A percentile compares a stretch with the other conserved stretches of the same genome.
These are phyloP conservation scores for Phymastichus coffea DNA, from an alignment of 1,140 invertebrate genomes.

Conservation along the genomic window DNA sequence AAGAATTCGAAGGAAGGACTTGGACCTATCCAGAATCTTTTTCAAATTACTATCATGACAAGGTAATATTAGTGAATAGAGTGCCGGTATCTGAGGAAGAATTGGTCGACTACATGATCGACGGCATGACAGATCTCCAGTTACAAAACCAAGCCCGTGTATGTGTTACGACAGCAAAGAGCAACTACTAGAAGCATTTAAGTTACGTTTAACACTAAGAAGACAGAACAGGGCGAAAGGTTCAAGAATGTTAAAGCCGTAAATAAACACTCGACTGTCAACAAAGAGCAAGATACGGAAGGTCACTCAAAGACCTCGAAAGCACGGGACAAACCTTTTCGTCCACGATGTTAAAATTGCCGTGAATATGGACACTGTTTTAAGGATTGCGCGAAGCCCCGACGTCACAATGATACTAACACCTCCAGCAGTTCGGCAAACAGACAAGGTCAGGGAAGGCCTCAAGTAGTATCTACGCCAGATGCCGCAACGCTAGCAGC, in stretches of 20 bases:
- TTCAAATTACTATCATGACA: constrained; percentile 19
- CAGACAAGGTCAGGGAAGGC: no score
- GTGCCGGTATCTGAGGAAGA: constrained; percentile 15
- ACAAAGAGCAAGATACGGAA: no score
- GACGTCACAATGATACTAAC: no score
- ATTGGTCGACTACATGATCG: constrained; percentile 24
- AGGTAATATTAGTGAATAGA: constrained; percentile 2
- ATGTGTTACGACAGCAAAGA: not conserved
- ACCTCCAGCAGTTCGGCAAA: not conserved
- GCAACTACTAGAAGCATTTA: constrained; percentile 8
- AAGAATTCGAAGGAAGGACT: constrained; percentile 1
- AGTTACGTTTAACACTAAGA: not conserved
- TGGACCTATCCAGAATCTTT: constrained; percentile 15
- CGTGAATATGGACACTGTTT: not conserved
- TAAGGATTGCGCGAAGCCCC: not conserved
- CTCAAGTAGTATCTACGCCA: no score
- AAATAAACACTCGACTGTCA: no score
- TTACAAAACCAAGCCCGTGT: constrained; percentile 20
- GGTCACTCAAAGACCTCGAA: no score
- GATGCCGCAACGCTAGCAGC: no score
- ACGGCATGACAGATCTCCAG: constrained; percentile 13
- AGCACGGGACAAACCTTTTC: no score
- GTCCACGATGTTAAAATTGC: not conserved
- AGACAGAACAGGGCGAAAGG: not conserved
- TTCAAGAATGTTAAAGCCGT: not conserved